Base-by-base conservation (phyloP, 2,113 vertebrate genomes). In the Fulica atra region DNA sequence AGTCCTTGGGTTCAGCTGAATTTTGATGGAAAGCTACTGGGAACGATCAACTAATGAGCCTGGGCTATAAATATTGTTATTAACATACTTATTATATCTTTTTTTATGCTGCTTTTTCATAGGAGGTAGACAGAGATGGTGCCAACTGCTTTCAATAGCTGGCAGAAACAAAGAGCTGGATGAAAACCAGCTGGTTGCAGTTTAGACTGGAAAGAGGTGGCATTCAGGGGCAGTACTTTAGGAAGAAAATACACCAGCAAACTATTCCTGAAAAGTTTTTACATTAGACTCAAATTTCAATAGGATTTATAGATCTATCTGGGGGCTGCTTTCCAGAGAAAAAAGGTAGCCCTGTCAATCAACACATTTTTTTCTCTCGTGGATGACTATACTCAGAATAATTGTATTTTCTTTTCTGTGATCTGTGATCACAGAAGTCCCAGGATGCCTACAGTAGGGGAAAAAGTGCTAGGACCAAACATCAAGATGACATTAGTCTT, bases 21-120 rank as follows among this genome's bases (percentile, higher is more conserved):
- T 87, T 85, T 54, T 83, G 72, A 84, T 69, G 44, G 48, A 93
- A 95, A 88, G 86, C 85, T 85, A 60, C 92, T 71, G 72, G 68
- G 80, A 95, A 96, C 86, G 51, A 93, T 92, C 71, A 86, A 71
- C 56, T 85, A 94, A 82, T 59, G 78, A 95, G 42, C 7, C 35
- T 95, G 29, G 71, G 80, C 56, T 94, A 93, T 73, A 91, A 92
- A 90, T 93, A 88, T 95, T 93, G 53, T 89, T 95, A 95, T 93
- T 94, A 86, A 71, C 92, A 92, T 94, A 83, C 86, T 64, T 81
- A 93, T 95, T 65, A 42, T 66, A 90, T 80, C 16, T 78, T 88
- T 77, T 95, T 36, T 60, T 68, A 28, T 79, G 82, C 72, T 81
- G 35, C 13, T 73, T 96, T 95, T 77, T 81, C 1, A 0, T 71